phyloP scores from a whole-genome alignment of 2,888 invertebrate genomes.

The Digitonthophagus gazella region DNA sequence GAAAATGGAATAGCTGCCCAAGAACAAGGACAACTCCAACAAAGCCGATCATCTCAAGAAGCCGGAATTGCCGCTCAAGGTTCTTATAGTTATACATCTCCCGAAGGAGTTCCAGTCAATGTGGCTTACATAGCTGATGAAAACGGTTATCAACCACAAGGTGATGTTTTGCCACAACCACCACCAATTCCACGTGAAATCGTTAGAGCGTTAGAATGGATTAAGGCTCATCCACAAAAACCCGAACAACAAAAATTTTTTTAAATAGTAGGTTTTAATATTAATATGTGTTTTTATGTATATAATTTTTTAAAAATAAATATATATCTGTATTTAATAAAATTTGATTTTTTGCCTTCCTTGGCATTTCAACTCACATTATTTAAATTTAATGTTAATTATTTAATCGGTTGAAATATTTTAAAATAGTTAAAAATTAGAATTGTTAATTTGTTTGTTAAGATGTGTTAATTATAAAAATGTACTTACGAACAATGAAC shows the following conservation, averaged over 20 bases:
- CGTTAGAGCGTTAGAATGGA: slow-evolving; percentile 49
- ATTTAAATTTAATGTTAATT: too few species aligned
- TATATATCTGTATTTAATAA: not conserved
- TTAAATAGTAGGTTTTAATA: not conserved
- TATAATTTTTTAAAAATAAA: not conserved
- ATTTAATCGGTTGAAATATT: not conserved
- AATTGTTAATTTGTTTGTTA: not conserved
- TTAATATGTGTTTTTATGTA: not conserved
- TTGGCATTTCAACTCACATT: not conserved
- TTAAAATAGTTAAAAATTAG: not conserved
- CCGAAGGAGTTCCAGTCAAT: slow-evolving; percentile 59
- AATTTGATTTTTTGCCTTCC: not conserved
- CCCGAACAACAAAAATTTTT: slow-evolving; percentile 37
- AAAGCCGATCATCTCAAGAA: not conserved
- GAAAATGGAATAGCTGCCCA: slow-evolving; percentile 58
- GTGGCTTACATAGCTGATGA: slow-evolving; percentile 63
- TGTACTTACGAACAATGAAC: slow-evolving; percentile 72
- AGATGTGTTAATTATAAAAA: slow-evolving; percentile 16
- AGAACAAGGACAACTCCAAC: slow-evolving; percentile 50
- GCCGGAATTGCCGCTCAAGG: slow-evolving; percentile 48
- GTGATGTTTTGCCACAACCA: slow-evolving; percentile 54
- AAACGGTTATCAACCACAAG: slow-evolving; percentile 58
- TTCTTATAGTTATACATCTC: slow-evolving; percentile 67
- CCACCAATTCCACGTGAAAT: slow-evolving; percentile 46
- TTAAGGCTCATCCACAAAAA: slow-evolving; percentile 60